A percentile compares a stretch with the other conserved stretches of the same genome.
Conservation (phyloP, 2,797 vertebrate genomes). For the Aphelocoma californica region DNA sequence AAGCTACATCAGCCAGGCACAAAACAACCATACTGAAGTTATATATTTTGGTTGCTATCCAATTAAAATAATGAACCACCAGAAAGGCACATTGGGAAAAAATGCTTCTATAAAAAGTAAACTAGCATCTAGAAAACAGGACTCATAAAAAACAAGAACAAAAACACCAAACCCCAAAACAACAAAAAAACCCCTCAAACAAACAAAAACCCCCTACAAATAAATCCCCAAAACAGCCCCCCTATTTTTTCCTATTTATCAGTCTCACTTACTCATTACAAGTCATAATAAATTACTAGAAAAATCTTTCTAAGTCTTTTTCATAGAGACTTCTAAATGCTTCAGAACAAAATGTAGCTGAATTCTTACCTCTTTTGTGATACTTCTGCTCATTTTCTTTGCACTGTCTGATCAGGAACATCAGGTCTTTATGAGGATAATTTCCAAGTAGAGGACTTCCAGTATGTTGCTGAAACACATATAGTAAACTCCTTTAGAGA, state of each 20-base stretch:
- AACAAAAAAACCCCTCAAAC: neutral
- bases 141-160: neutral
- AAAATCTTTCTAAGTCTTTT: neutral
- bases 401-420: neutral
- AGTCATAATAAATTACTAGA: neutral
- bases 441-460: neutral
- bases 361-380: neutral
- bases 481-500: neutral
- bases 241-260: neutral
- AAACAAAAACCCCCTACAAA: rapidly evolving
- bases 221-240: rapidly evolving
- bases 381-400: neutral
- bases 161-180: neutral
- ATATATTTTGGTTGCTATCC: neutral
- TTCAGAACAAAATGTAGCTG: neutral
- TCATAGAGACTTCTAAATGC: neutral
- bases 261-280: neutral
- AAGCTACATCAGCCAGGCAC: neutral
- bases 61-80: neutral
- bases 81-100: neutral
- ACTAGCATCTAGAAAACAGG: neutral
- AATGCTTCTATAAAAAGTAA: neutral
- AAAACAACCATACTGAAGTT: neutral
- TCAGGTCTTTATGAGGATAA: neutral
- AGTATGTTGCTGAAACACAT: neutral